Conservation (phyloP, 2,113 vertebrate species). For the Gracilinanus agilis region DNA sequence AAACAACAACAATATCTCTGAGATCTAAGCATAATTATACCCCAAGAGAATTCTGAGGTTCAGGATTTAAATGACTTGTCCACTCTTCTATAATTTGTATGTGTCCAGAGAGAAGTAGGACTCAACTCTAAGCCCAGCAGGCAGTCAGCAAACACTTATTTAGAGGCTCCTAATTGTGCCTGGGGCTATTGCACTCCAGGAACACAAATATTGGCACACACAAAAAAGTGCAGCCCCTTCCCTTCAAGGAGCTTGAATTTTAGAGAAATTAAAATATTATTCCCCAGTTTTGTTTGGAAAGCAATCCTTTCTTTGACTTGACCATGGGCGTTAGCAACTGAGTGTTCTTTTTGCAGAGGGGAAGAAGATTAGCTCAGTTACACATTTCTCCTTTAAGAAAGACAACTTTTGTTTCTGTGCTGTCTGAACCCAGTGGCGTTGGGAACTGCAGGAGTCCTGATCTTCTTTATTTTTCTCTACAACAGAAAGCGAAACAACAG, state of each 20-base stretch:
- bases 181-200: neutral
- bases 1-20: neutral
- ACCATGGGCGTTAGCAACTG: neutral
- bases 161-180: neutral
- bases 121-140: neutral
- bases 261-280: neutral
- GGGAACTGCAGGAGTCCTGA: constrained; percentile 45
- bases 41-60: neutral
- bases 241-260: neutral
- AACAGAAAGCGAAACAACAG: constrained; percentile 96
- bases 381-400: neutral
- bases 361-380: neutral
- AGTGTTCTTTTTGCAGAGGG: neutral
- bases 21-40: neutral
- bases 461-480: constrained; percentile 78
- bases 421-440: neutral
- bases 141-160: neutral
- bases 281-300: neutral
- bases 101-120: neutral
- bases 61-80: neutral
- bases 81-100: neutral
- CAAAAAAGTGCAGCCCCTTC: neutral
- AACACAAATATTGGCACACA: neutral
- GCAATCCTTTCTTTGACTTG: neutral
- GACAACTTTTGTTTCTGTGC: constrained; percentile 5